Evolutionary conservation across 2,113 vertebrate genomes (phyloP).

Genomic region (Trinectes maculatus): DNA sequence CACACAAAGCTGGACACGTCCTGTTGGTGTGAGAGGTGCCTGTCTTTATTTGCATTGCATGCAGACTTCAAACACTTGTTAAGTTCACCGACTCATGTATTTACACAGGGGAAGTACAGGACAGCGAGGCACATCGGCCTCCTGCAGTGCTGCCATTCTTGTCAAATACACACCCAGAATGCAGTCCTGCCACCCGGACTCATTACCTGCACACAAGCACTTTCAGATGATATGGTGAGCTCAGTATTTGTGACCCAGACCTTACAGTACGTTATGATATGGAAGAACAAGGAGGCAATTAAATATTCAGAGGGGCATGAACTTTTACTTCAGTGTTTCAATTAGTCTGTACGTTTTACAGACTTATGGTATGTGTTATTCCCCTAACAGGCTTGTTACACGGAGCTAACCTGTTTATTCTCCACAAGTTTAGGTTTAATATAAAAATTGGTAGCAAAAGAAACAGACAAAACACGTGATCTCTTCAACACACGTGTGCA

Average conservation of each 20-base stretch:
- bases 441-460: background rate
- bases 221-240: slow-evolving; percentile 15
- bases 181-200: background rate
- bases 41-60: slow-evolving; percentile 14
- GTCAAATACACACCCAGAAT: slow-evolving; percentile 19
- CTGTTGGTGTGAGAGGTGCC: too few relatives aligned
- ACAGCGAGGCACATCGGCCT: slow-evolving; percentile 11
- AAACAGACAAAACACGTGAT: background rate
- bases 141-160: slow-evolving; percentile 33
- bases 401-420: background rate
- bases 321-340: background rate
- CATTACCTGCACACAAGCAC: too few relatives aligned
- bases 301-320: background rate
- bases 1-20: slow-evolving; percentile 40
- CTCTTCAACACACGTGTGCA: too few relatives aligned
- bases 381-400: too few relatives aligned
- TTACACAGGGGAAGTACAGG: slow-evolving; percentile 46
- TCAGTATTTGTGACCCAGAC: background rate
- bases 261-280: background rate
- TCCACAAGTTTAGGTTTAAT: too few relatives aligned
- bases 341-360: background rate
- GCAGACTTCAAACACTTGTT: slow-evolving; percentile 43
- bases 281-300: background rate
- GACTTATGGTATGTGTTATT: background rate
- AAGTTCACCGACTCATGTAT: too few relatives aligned